phyloP scores from a whole-genome alignment of 2,888 invertebrate species.

The Drepanosiphum platanoidis region DNA sequence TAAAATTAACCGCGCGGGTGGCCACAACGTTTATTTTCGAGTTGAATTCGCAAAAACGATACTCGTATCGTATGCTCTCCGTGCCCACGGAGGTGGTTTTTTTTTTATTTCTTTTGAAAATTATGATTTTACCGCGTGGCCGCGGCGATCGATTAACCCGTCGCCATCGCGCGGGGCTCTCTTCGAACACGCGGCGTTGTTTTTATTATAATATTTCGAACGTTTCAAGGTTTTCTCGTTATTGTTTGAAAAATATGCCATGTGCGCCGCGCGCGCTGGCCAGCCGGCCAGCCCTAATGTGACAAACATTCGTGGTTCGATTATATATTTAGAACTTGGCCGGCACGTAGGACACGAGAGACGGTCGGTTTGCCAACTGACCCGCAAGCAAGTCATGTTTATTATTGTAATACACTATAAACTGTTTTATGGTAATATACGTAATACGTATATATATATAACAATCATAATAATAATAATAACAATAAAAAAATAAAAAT shows the following conservation, averaged over 20 bases:
- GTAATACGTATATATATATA: too few species aligned
- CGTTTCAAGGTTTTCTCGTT: conserved; percentile 48
- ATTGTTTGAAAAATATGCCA: conserved; percentile 48
- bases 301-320: conserved; percentile 51
- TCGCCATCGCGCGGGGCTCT: not conserved
- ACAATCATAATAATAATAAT: conserved; percentile 3
- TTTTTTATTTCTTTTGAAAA: too few species aligned
- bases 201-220: conserved; percentile 8
- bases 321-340: conserved; percentile 62
- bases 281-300: conserved; percentile 49
- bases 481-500: too few species aligned
- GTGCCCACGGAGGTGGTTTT: too few species aligned
- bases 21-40: too few species aligned
- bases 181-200: not conserved
- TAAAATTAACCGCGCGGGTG: too few species aligned
- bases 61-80: too few species aligned
- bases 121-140: too few species aligned
- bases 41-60: too few species aligned
- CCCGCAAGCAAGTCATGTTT: conserved; percentile 48
- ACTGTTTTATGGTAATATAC: conserved; percentile 41
- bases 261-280: too few species aligned
- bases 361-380: conserved; percentile 57
- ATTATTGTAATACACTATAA: conserved; percentile 47
- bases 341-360: conserved; percentile 30
- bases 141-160: not conserved